phyloP scores from a whole-genome alignment of 1,140 invertebrate species.

The Steinernema feltiae region DNA sequence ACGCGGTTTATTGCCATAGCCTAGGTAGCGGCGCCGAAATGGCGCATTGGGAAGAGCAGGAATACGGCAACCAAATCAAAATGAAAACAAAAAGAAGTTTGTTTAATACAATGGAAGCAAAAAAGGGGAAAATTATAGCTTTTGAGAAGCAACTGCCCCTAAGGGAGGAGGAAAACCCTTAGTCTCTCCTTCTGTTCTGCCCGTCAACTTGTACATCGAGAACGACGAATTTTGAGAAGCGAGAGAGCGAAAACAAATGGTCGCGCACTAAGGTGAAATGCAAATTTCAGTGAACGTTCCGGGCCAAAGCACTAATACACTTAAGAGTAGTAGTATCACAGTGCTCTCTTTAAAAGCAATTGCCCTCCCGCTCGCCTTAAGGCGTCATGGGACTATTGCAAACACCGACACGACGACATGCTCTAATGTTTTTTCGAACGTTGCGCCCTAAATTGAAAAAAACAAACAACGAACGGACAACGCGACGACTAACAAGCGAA shows the following conservation, averaged over 20 bases:
- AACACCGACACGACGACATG: not conserved
- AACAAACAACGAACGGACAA: constrained; percentile 5
- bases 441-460: not conserved
- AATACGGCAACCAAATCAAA: not conserved
- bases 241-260: not conserved
- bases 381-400: not conserved
- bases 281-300: not conserved
- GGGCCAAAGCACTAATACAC: not conserved
- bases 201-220: not conserved
- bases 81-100: not conserved
- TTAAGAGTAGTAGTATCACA: no score
- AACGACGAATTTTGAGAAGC: not conserved
- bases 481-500: not conserved
- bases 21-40: not conserved
- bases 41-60: not conserved
- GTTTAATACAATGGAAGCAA: not conserved
- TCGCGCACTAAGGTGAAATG: constrained; percentile 9
- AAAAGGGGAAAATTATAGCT: not conserved
- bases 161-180: not conserved
- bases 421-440: not conserved
- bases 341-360: no score
- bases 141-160: not conserved
- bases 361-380: not conserved
- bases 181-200: not conserved
- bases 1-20: not conserved